These are phyloP conservation scores for Callithrix jacchus DNA, from an alignment of 2,113 vertebrate species.

Conservation along the genomic window DNA sequence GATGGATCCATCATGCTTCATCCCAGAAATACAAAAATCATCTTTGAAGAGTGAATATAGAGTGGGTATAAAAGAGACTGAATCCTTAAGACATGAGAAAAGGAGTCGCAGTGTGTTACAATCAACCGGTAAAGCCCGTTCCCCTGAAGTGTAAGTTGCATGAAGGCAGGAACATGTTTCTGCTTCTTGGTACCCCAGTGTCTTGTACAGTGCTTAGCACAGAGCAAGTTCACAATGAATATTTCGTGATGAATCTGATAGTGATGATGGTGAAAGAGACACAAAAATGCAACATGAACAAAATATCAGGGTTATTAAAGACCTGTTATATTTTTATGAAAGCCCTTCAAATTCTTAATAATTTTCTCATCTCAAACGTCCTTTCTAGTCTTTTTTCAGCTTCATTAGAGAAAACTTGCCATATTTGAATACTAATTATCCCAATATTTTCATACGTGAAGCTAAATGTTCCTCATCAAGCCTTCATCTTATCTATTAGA, in stretches of 20 bases:
- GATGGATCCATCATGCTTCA: neutral
- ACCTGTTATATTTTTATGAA: neutral
- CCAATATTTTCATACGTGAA: constrained; percentile 51
- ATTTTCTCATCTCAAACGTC: neutral
- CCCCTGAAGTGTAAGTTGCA: neutral
- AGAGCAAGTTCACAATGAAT: neutral
- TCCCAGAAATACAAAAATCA: neutral
- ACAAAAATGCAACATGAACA: neutral
- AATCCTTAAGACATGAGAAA: neutral
- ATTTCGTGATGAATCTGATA: neutral
- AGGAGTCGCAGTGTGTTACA: neutral
- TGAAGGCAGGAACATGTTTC: neutral
- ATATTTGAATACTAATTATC: constrained; percentile 41
- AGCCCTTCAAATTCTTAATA: neutral
- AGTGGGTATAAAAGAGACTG: neutral
- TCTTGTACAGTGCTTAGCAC: neutral
- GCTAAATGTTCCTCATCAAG: constrained; percentile 45
- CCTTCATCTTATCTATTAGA: constrained; percentile 57
- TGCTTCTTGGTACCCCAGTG: neutral
- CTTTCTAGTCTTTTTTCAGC: neutral
- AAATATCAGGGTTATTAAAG: neutral
- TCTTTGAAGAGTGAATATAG: neutral
- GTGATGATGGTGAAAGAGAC: neutral
- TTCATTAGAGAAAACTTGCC: constrained; percentile 45
- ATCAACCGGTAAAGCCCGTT: neutral